Percentiles rank a stretch among this genome's conserved stretches.
Evolutionary conservation across 2,113 vertebrate genomes (phyloP).

Genomic region (Menura novaehollandiae): DNA sequence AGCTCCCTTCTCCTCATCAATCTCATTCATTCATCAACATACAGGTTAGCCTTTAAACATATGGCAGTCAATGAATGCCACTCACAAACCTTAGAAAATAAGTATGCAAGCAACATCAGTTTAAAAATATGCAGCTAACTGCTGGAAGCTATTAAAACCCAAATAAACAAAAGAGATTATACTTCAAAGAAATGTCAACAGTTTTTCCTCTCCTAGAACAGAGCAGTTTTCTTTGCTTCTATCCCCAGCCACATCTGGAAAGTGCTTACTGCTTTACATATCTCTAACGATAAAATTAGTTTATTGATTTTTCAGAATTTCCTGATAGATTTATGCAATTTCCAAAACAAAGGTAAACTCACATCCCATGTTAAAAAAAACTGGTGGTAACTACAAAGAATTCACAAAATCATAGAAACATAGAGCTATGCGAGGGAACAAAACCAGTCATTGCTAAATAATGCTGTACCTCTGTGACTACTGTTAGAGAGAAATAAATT

Average conservation of each 20-base stretch:
- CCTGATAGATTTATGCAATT: conserved; percentile 82
- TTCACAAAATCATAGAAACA: conserved; percentile 64
- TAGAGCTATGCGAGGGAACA: not conserved
- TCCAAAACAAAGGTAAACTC: conserved; percentile 78
- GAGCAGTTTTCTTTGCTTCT: conserved; percentile 79
- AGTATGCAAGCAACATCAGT: conserved; percentile 78
- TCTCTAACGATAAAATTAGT: conserved; percentile 84
- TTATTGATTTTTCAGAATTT: conserved; percentile 86
- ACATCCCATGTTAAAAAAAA: conserved; percentile 36
- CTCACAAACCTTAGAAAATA: conserved; percentile 72
- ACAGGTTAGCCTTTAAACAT: conserved; percentile 69
- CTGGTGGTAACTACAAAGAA: conserved; percentile 66
- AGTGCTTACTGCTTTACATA: conserved; percentile 81
- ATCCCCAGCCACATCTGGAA: conserved; percentile 84
- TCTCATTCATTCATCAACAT: conserved; percentile 56
- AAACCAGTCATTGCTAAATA: conserved; percentile 7
- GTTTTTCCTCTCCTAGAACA: conserved; percentile 83
- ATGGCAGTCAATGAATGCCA: conserved; percentile 74
- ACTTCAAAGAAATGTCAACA: conserved; percentile 87
- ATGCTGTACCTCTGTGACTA: not conserved
- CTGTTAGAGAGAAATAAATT: not conserved
- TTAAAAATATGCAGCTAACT: conserved; percentile 83
- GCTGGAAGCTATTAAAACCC: conserved; percentile 85
- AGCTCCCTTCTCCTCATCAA: conserved; percentile 27
- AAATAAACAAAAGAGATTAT: conserved; percentile 86